A percentile compares a stretch with the other conserved stretches of the same genome.
Evolutionary conservation across 2,888 invertebrate species (phyloP).

Genomic region (Barypeithes pellucidus): DNA sequence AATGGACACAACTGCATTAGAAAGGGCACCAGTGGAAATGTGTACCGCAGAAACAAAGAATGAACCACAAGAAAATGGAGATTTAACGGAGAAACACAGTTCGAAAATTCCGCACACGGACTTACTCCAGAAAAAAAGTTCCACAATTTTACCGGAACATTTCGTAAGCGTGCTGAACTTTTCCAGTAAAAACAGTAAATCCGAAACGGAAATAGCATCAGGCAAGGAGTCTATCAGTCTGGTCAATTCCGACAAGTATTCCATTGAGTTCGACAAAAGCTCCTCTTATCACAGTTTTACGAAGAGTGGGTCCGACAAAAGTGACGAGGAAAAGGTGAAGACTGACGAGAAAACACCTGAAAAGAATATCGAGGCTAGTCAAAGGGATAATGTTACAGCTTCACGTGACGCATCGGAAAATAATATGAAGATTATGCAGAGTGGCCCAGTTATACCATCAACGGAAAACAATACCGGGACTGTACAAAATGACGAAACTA

Average conservation of each 20-base stretch:
- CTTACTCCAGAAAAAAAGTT: neutral
- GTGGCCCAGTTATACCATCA: neutral
- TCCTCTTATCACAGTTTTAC: neutral
- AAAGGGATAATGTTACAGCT: neutral
- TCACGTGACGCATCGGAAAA: neutral
- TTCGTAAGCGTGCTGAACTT: neutral
- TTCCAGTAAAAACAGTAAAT: conserved; percentile 4
- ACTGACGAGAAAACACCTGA: neutral
- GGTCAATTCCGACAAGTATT: conserved; percentile 9
- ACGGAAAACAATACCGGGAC: neutral
- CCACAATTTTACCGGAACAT: neutral
- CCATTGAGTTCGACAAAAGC: conserved; percentile 20
- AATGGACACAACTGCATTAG: neutral
- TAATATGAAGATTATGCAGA: too few relatives aligned
- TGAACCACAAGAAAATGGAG: neutral
- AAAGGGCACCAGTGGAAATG: conserved; percentile 4
- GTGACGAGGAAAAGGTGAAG: neutral
- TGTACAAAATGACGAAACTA: too few relatives aligned
- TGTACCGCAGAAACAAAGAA: neutral
- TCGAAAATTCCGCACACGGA: neutral
- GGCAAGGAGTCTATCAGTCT: conserved; percentile 14
- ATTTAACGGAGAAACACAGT: neutral
- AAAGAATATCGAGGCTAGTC: neutral
- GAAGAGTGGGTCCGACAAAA: neutral
- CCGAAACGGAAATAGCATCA: conserved; percentile 26